These are phyloP conservation scores for Sinocyclocheilus grahami DNA, from an alignment of 2,113 vertebrate genomes.

Conservation along the genomic window DNA sequence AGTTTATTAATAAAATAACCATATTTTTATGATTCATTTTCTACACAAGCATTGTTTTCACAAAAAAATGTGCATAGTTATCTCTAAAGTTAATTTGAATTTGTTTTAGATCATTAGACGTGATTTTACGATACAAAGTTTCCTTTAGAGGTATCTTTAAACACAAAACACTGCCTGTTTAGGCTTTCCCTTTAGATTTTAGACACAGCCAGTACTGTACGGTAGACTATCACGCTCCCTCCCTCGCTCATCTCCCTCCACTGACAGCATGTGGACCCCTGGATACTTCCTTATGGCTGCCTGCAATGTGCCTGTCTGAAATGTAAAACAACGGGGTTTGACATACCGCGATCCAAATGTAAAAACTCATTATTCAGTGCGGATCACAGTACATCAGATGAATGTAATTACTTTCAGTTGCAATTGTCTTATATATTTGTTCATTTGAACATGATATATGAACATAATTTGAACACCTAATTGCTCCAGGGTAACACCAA, in stretches of 20 bases:
- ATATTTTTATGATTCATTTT: neutral
- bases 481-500: too few species aligned
- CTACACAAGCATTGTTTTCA: neutral
- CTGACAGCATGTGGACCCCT: constrained; percentile 28
- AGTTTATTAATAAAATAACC: too few species aligned
- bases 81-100: neutral
- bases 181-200: neutral
- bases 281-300: constrained; percentile 62
- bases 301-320: constrained; percentile 74
- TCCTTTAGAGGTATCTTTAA: neutral
- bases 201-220: neutral
- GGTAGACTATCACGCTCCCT: neutral
- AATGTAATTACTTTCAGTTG: constrained; percentile 18
- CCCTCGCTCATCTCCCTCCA: neutral
- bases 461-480: too few species aligned
- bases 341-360: neutral
- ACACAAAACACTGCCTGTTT: neutral
- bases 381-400: neutral
- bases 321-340: constrained; percentile 38
- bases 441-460: too few species aligned
- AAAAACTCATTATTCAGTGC: constrained; percentile 14
- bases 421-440: too few species aligned
- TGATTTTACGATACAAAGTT: neutral
- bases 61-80: neutral
- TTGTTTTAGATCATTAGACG: neutral